Percentiles rank a stretch among this genome's conserved stretches.
phyloP scores from a whole-genome alignment of 2,113 vertebrate species.

The Xiphophorus maculatus region DNA sequence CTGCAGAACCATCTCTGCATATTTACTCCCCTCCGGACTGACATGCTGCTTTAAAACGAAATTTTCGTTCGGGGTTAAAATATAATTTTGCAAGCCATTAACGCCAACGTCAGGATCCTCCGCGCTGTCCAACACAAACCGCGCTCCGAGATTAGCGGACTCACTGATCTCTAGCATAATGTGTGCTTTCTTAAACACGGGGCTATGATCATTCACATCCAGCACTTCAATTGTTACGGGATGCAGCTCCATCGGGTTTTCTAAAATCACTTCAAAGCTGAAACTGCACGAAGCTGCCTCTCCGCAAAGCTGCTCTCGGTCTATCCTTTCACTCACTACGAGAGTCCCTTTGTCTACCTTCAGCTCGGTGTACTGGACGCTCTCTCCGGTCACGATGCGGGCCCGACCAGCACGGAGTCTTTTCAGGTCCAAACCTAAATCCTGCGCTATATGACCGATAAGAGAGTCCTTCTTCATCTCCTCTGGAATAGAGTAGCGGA shows the following conservation, averaged over 20 bases:
- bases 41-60: constrained; percentile 15
- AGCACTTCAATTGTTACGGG: constrained; percentile 56
- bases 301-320: constrained; percentile 70
- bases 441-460: constrained; percentile 74
- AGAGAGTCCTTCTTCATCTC: constrained; percentile 48
- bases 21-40: constrained; percentile 63
- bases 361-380: constrained; percentile 62
- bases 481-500: constrained; percentile 59
- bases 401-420: constrained; percentile 26
- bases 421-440: constrained; percentile 34
- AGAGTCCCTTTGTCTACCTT: constrained; percentile 68
- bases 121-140: constrained; percentile 12
- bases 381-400: constrained; percentile 67
- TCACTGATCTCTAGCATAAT: constrained; percentile 21
- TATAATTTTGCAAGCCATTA: constrained; percentile 13
- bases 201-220: constrained; percentile 69
- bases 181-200: neutral
- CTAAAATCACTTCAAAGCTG: constrained; percentile 69
- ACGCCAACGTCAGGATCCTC: constrained; percentile 21
- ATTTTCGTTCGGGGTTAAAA: constrained; percentile 4
- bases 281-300: constrained; percentile 65
- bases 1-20: constrained; percentile 28
- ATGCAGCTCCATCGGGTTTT: constrained; percentile 70
- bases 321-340: constrained; percentile 65
- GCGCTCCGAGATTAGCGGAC: neutral